A percentile compares a stretch with the other conserved stretches of the same genome.
These are phyloP conservation scores for Ariopsis seemanni DNA, from an alignment of 2,113 vertebrate species.

Conservation along the genomic window DNA sequence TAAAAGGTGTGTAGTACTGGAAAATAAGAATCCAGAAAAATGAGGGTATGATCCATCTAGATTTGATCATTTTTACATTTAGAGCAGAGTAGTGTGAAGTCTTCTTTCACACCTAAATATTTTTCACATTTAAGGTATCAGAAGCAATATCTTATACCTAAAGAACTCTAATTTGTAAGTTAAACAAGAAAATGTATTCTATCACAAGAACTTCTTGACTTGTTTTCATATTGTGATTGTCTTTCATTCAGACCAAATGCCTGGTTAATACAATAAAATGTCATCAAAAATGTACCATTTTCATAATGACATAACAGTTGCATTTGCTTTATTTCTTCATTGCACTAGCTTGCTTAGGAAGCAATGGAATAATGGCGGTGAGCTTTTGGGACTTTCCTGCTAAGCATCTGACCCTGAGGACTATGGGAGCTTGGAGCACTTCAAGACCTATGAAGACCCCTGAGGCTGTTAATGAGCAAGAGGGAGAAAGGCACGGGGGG, in stretches of 20 bases:
- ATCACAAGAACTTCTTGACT: background rate
- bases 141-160: background rate
- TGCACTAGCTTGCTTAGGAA: background rate
- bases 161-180: background rate
- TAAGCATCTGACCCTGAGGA: conserved; percentile 17
- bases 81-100: background rate
- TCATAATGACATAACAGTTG: background rate
- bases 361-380: background rate
- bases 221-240: background rate
- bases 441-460: background rate
- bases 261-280: background rate
- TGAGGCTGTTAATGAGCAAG: conserved; percentile 18
- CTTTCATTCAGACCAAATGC: background rate
- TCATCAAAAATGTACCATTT: too few relatives aligned
- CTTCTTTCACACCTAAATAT: background rate
- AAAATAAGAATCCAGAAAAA: background rate
- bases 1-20: background rate
- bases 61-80: background rate
- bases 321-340: background rate
- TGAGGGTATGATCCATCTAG: background rate
- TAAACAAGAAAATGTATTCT: background rate
- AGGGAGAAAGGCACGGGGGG: too few relatives aligned
- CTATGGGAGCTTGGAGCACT: background rate
- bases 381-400: background rate
- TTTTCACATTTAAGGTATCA: background rate